Base-by-base conservation (phyloP, 2,888 invertebrate genomes). In the Torymus aiolomorphi region DNA sequence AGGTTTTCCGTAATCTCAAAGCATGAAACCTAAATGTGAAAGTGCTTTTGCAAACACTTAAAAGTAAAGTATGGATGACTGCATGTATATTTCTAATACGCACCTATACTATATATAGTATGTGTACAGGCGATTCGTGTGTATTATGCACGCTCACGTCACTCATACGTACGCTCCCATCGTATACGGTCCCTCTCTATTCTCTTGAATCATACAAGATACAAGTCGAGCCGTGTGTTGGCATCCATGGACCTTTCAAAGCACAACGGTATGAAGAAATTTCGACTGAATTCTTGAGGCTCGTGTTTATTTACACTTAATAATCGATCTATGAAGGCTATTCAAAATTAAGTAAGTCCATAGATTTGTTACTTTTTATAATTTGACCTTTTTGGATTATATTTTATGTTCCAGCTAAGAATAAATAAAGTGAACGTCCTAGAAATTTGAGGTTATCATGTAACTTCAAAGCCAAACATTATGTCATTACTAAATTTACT, bases 401-500 rank as follows among this genome's bases (percentile, higher is more conserved):
- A 2, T 63, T n/a, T 70, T 2, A 52, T 2, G 54, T 69, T 63
- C 54, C 8, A 18, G 24, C 66, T 14, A 24, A 11, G n/a, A 63
- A 52, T 71, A 63, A 51, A 65, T 42, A 42, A 20, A 71, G 66
- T 67, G 61, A 16, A 76, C 51, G 67, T 76, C 66, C 62, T 71
- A 42, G 24, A 74, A n/a, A 63, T 83, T 84, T 80, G 82, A 84
- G 84, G 84, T 84, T 84, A 84, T 80, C 76, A 20, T 54, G 24
- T 72, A 72, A 69, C 65, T 73, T 24, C 52, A 42, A 42, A 42
- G 42, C 42, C 42, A 78, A 73, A 79, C 65, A 81, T 79, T 79
- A 78, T 81, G 76, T 79, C 81, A 79, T 78, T 76, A 76, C 65
- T 76, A 79, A 70, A 76, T 81, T 81, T 76, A 76, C 69, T 51